Evolutionary conservation across 2,113 vertebrate genomes (phyloP).

Genomic region (Phycodurus eques): DNA sequence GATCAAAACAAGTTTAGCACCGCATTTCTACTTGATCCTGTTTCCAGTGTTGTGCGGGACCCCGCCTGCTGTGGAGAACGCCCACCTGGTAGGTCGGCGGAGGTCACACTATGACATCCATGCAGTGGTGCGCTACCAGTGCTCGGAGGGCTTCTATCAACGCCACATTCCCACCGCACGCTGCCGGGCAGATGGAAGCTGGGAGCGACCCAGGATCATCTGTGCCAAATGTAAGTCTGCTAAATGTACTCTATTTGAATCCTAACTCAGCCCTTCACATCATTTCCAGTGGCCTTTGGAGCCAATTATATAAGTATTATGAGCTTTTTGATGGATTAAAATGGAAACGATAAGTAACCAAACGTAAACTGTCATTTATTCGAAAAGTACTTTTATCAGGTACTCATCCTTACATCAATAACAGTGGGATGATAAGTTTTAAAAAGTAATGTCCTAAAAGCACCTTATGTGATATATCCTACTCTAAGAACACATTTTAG

Average conservation of each 20-base stretch:
- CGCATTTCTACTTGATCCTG: neutral
- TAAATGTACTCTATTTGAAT: neutral
- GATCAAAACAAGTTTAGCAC: neutral
- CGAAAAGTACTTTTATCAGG: neutral
- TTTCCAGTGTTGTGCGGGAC: conserved; percentile 85
- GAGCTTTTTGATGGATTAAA: neutral
- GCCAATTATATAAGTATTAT: neutral
- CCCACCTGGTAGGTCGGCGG: conserved; percentile 79
- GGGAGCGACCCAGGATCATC: conserved; percentile 89
- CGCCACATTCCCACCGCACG: conserved; percentile 83
- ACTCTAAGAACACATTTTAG: neutral
- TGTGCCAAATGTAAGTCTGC: conserved; percentile 87
- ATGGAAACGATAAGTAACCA: neutral
- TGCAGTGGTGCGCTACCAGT: conserved; percentile 88
- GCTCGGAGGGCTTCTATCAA: conserved; percentile 83
- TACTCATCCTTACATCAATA: neutral
- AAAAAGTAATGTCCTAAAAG: neutral
- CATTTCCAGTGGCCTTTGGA: neutral
- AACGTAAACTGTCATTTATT: neutral
- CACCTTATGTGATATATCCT: neutral
- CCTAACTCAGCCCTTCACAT: neutral
- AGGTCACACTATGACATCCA: conserved; percentile 88
- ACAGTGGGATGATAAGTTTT: neutral
- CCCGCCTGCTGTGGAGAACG: conserved; percentile 84
- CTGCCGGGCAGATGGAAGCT: conserved; percentile 85